Evolutionary conservation across 2,113 vertebrate species (phyloP), one percentile per base, ranked within the genome.

Genomic region (Mixornis gularis): DNA sequence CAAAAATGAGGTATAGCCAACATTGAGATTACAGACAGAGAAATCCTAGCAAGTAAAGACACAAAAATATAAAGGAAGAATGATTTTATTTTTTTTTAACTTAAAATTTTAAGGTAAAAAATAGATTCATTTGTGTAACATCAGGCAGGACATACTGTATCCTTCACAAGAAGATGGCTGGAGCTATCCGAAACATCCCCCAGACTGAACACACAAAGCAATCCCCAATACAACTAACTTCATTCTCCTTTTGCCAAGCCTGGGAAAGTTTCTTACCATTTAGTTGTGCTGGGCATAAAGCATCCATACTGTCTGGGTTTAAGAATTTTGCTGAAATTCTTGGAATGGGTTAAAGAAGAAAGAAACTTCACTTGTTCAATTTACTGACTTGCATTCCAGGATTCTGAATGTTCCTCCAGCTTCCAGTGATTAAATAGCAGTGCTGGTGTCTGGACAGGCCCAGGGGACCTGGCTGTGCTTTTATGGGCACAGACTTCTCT

Each of bases 381-480:
- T 95, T 93, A 84, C 83, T 58, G 70, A 78, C 83, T 96, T 22
- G 40, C 34, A 40, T 92, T 88, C 69, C 92, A 74, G 69, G 58
- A 52, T 94, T 81, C 76, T 86, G 85, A 92, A 83, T 86, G 77
- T 92, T 92, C 79, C 53, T 94, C 66, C 90, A 89, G 89, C 66
- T 94, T 69, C 62, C 58, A 83, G 79, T 0, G 6, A 88, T 94
- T 90, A 80, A 94, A 94, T 36, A 71, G 88, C 77, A 64, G 44
- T 25, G 52, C 87, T 88, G 93, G 79, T 93, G 88, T 86, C 95
- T 95, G 95, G 90, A 86, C 72, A 68, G 85, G 32, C 85, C 93
- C 73, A 41, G n/a, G 77, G 62, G 94, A 71, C 56, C 88, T 3
- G 48, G 73, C 83, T 96, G 94, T 92, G 90, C 96, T 96, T 96